These are phyloP conservation scores for Campaea margaritaria DNA, from an alignment of 2,888 invertebrate species.

Conservation along the genomic window DNA sequence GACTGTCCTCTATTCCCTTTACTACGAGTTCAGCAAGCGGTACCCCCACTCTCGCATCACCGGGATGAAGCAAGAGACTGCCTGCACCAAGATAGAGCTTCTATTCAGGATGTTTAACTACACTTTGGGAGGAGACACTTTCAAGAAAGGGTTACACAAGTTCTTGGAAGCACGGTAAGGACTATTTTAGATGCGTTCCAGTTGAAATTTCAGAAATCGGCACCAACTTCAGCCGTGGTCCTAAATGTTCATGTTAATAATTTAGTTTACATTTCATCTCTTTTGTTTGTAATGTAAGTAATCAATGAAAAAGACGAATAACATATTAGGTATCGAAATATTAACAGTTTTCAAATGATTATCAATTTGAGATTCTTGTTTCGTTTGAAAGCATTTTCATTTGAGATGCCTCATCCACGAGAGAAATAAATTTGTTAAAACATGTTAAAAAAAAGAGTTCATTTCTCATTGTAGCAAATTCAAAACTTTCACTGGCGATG, in stretches of 20 bases:
- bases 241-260: too few relatives aligned
- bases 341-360: not conserved
- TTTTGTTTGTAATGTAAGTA: too few relatives aligned
- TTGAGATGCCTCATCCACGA: too few relatives aligned
- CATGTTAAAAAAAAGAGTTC: too few relatives aligned
- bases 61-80: constrained; percentile 90
- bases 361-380: not conserved
- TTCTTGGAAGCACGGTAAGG: constrained; percentile 87
- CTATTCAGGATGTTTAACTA: constrained; percentile 96
- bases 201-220: not conserved
- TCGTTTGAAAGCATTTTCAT: not conserved
- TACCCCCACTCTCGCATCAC: constrained; percentile 92
- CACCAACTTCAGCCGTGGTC: too few relatives aligned
- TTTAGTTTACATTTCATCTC: too few relatives aligned
- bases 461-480: constrained; percentile 81
- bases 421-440: too few relatives aligned
- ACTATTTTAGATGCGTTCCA: constrained; percentile 11
- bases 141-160: constrained; percentile 89
- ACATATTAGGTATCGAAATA: too few relatives aligned
- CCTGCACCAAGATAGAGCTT: constrained; percentile 90
- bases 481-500: constrained; percentile 91
- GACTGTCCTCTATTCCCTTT: constrained; percentile 90
- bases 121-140: constrained; percentile 91
- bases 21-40: constrained; percentile 92
- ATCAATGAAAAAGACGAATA: too few relatives aligned